Percentiles rank a stretch among this genome's conserved stretches.
Evolutionary conservation across 1,140 invertebrate genomes (phyloP).

Genomic region (Drosophila erecta): DNA sequence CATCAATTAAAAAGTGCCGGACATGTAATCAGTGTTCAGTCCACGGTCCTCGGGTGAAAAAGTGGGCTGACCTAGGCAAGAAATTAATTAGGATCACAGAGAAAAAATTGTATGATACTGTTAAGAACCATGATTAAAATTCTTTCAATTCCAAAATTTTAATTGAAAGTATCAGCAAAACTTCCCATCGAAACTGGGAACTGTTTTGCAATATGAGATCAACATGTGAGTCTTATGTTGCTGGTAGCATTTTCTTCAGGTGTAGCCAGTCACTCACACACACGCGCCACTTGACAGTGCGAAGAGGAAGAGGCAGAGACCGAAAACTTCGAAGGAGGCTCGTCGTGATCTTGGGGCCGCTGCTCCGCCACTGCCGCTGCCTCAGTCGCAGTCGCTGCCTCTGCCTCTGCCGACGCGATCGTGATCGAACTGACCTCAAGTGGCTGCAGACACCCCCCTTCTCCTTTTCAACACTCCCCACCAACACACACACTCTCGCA

Average conservation of each 20-base stretch:
- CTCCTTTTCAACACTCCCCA: slow-evolving; percentile 1
- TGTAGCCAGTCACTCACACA: slow-evolving; percentile 30
- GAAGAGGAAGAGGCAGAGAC: slow-evolving; percentile 19
- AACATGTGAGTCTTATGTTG: neutral
- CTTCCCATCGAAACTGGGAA: no score
- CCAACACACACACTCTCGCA: slow-evolving; percentile 11
- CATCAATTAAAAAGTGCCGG: slow-evolving; percentile 70
- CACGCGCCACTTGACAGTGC: slow-evolving; percentile 54
- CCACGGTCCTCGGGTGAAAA: slow-evolving; percentile 20
- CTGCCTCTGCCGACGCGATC: slow-evolving; percentile 67
- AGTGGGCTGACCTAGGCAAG: slow-evolving; percentile 44
- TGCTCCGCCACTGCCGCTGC: slow-evolving; percentile 15
- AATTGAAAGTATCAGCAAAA: neutral
- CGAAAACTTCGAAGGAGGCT: slow-evolving; percentile 66
- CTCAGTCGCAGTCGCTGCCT: slow-evolving; percentile 8
- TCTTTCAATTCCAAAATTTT: neutral
- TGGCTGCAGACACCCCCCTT: slow-evolving; percentile 36
- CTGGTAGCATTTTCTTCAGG: slow-evolving; percentile 17
- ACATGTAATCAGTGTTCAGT: slow-evolving; percentile 44
- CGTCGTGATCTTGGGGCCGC: slow-evolving; percentile 57
- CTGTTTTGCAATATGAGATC: neutral
- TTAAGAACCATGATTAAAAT: no score
- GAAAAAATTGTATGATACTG: slow-evolving; percentile 5
- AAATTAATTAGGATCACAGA: slow-evolving; percentile 40
- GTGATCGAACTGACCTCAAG: slow-evolving; percentile 81